Evolutionary conservation across 2,797 vertebrate genomes (phyloP).

Genomic region (Eidolon dupreanum): DNA sequence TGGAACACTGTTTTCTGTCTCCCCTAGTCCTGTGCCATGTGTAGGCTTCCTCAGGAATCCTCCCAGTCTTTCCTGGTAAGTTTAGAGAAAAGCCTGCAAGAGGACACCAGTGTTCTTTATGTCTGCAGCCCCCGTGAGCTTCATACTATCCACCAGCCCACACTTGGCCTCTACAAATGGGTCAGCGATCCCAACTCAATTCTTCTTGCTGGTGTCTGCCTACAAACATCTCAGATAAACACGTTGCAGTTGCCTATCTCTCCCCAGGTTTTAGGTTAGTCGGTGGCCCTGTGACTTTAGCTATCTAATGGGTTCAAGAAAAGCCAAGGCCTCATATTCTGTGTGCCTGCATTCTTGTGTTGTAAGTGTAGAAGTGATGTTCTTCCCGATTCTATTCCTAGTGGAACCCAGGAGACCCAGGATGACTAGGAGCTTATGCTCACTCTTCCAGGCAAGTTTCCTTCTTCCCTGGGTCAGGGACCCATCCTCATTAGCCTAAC

Average conservation of each 20-base stretch:
- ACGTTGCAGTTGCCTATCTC: neutral
- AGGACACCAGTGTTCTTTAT: neutral
- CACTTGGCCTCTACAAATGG: neutral
- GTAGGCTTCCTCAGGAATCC: neutral
- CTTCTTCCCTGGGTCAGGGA: neutral
- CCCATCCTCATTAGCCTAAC: slow-evolving; percentile 20
- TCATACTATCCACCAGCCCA: too few species aligned
- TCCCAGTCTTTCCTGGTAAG: neutral
- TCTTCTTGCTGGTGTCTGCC: neutral
- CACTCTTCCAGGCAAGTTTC: neutral
- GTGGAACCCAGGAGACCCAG: neutral
- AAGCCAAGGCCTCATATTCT: neutral
- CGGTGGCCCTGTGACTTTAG: neutral
- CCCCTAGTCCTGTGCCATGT: neutral
- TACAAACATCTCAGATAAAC: neutral
- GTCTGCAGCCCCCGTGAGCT: neutral
- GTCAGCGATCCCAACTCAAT: neutral
- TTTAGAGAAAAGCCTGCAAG: neutral
- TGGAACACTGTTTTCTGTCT: neutral
- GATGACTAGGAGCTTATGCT: neutral
- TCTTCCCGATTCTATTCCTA: neutral
- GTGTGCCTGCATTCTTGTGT: neutral
- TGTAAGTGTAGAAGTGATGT: neutral
- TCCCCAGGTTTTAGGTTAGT: neutral
- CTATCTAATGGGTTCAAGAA: neutral